These are phyloP conservation scores for Watersipora subatra DNA, from an alignment of 1,140 invertebrate species.

Conservation along the genomic window DNA sequence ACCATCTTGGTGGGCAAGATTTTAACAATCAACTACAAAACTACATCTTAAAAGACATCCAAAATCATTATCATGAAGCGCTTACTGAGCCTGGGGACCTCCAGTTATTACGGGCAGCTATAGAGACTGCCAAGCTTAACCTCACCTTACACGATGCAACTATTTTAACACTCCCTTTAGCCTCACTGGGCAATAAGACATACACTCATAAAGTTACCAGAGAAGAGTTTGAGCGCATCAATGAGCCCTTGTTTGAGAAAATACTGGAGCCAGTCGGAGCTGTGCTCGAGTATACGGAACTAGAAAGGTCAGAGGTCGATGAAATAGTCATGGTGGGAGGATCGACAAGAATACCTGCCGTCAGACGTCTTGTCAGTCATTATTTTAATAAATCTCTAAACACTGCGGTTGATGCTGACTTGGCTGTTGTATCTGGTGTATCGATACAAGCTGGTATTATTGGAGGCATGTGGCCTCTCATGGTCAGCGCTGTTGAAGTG, in stretches of 20 bases:
- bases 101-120: constrained; percentile 38
- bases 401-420: constrained; percentile 41
- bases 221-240: constrained; percentile 39
- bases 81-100: constrained; percentile 40
- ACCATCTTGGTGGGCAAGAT: constrained; percentile 43
- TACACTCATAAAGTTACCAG: constrained; percentile 11
- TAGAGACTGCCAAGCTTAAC: constrained; percentile 41
- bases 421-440: constrained; percentile 43
- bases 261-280: constrained; percentile 31
- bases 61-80: constrained; percentile 19
- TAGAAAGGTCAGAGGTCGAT: constrained; percentile 34
- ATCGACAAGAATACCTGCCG: constrained; percentile 42
- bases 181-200: constrained; percentile 20
- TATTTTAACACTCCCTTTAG: constrained; percentile 24
- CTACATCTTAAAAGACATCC: constrained; percentile 24
- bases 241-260: constrained; percentile 39
- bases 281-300: constrained; percentile 75
- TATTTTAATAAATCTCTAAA: constrained; percentile 41
- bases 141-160: constrained; percentile 29
- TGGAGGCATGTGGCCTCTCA: constrained; percentile 45
- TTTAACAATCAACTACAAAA: constrained; percentile 40
- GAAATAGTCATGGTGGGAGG: constrained; percentile 45
- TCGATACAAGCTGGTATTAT: constrained; percentile 25
- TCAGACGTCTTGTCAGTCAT: constrained; percentile 33
- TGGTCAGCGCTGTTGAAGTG: constrained; percentile 44